Base-by-base conservation (phyloP, 2,797 vertebrate species). In the Chaenodraco wilsoni region DNA sequence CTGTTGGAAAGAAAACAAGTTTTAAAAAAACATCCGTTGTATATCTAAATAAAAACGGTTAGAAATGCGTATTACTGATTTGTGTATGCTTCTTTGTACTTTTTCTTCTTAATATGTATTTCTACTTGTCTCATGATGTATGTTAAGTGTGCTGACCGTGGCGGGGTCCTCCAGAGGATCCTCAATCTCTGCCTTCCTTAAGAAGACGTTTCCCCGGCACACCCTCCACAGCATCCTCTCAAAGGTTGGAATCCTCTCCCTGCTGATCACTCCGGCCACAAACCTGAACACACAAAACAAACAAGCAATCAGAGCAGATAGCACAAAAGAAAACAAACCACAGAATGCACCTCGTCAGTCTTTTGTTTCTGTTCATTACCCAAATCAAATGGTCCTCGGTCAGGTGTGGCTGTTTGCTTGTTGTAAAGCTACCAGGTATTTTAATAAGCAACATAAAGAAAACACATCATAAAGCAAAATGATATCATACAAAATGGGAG, bases 211-310 rank as follows among this genome's bases (percentile, higher is more conserved):
- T 21, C 98, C 98, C 3, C 98, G 95, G 85, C 98, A 99, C 88
- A 99, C 98, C 10, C 98, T 93, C 98, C 98, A 99, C 84, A 99
- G 91, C 98, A 99, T 98, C 79, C 98, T 94, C 91, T 99, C 98
- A 72, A 99, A 99, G 1, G 95, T 98, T 40, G 97, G 98, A 84
- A 99, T 96, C 58, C 97, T 94, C 89, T 99, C 98, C 1, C 98
- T 95, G 89, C 94, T 96, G 91, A 99, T 99, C 66, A 99, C 97
- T 0, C 98, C 98, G 1, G 98, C 98, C 83, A 99, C 97, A 86
- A 99, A 99, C 72, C 98, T 99, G 84, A 41, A 79, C 12, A 64
- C 52, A 15, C 7, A 10, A 57, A 71, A 60, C 40, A 56, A 56
- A 8, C 3, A 40, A 21, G 15, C 3, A 7, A 17, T 52, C 57